Evolutionary conservation across 1,140 invertebrate genomes (phyloP).

Genomic region (Halyomorpha halys): DNA sequence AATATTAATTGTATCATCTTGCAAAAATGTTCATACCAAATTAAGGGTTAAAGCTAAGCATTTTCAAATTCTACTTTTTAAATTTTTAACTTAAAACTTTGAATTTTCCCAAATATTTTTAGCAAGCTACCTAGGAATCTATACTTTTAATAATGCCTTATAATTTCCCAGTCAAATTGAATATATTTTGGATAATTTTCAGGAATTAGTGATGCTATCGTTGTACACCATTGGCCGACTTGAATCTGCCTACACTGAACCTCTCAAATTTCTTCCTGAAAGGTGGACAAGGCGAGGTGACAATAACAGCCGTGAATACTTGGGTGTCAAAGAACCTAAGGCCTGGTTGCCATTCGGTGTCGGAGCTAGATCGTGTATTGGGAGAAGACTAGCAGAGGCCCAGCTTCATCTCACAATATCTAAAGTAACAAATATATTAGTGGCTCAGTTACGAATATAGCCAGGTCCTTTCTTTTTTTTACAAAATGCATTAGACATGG

Average conservation of each 20-base stretch:
- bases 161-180: too few relatives aligned
- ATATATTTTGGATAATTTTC: constrained; percentile 31
- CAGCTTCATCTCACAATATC: constrained; percentile 5
- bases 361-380: constrained; percentile 70
- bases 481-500: too few relatives aligned
- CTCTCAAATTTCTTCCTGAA: constrained; percentile 60
- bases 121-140: too few relatives aligned
- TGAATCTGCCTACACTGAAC: constrained; percentile 52
- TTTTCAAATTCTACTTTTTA: too few relatives aligned
- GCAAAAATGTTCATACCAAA: too few relatives aligned
- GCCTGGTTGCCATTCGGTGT: constrained; percentile 75
- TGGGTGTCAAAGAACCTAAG: constrained; percentile 44
- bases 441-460: too few relatives aligned
- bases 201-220: constrained; percentile 69
- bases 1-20: too few relatives aligned
- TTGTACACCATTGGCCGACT: constrained; percentile 69
- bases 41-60: too few relatives aligned
- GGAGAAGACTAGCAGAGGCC: constrained; percentile 54
- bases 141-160: too few relatives aligned
- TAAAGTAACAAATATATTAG: constrained; percentile 48
- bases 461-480: too few relatives aligned
- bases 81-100: too few relatives aligned
- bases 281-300: constrained; percentile 55
- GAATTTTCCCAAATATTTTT: too few relatives aligned
- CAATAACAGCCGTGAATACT: constrained; percentile 31